Evolutionary conservation across 2,888 invertebrate genomes (phyloP), one percentile per base, ranked within the genome.

Genomic region (Drosophila hawaiiensis): DNA sequence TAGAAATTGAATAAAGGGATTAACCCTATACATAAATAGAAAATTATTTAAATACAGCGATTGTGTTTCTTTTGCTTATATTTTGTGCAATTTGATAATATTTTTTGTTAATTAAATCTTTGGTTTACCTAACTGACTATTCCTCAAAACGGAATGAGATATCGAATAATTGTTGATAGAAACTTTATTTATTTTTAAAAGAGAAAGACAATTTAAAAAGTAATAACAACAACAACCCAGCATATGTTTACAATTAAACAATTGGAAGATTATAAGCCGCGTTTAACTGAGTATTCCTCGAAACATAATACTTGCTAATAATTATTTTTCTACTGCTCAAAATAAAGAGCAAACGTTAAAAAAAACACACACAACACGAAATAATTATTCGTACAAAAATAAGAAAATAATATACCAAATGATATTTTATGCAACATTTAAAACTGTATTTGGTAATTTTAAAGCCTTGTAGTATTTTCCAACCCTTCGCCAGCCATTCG

Each of bases 211-310:
- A 12, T 41, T 5, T n/a, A n/a, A n/a, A 10, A 10, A n/a, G 10
- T 4, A 10, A n/a, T 5, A 41, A 2, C 10, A n/a, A 3, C 0
- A n/a, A n/a, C 5, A 41, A n/a, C 3, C n/a, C 0, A 0, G 2
- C 4, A 28, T 28, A 4, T 12, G 12, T 2, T n/a, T 12, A 2
- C n/a, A 41, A 1, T 41, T 1, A 41, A 41, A n/a, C 10, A 43
- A 12, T n/a, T n/a, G 12, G 12, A 12, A 41, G n/a, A n/a, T n/a
- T 0, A 12, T 41, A n/a, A n/a, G 0, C n/a, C 5, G n/a, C 5
- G 3, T 3, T 43, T n/a, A 22, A 43, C 12, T 12, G 3, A 6
- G 6, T 22, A 3, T 22, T 43, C 1, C n/a, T 12, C 12, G 6
- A 14, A 7, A 1, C 1, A 12, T 22, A 22, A 12, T 22, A 12